Conservation (phyloP, 2,113 vertebrate genomes). For the Ancistrus triradiatus region DNA sequence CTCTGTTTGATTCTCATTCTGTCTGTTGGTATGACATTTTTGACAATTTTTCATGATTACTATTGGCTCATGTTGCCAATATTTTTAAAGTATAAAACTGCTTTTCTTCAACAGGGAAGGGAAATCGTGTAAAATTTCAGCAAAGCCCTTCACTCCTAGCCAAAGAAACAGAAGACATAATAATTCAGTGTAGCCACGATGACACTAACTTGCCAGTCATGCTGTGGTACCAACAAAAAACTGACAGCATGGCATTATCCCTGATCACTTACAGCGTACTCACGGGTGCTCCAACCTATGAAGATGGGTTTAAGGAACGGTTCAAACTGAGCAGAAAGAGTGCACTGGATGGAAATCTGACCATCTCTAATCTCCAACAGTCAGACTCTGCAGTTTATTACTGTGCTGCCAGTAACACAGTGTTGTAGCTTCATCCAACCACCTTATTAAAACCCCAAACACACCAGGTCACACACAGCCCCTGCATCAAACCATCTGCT, state of each 20-base stretch:
- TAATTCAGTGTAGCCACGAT: slow-evolving; percentile 27
- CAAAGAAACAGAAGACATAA: background rate
- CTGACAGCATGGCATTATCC: background rate
- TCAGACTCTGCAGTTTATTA: slow-evolving; percentile 61
- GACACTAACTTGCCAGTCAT: background rate
- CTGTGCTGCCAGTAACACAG: slow-evolving; percentile 63
- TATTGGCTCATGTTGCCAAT: background rate
- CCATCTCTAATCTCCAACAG: background rate
- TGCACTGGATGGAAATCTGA: slow-evolving; percentile 41
- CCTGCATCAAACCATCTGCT: no score
- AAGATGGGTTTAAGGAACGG: slow-evolving; percentile 4
- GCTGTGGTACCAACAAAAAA: slow-evolving; percentile 35
- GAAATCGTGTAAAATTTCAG: slow-evolving; percentile 17
- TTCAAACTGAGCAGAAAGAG: slow-evolving; percentile 2
- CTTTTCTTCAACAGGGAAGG: slow-evolving; percentile 11
- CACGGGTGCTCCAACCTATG: background rate
- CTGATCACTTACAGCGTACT: slow-evolving; percentile 17
- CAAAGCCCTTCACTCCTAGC: slow-evolving; percentile 4
- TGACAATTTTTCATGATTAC: background rate
- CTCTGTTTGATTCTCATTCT: slow-evolving; percentile 19
- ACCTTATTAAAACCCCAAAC: slow-evolving; percentile 37
- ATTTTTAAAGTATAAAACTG: background rate
- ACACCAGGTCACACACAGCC: no score
- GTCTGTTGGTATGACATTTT: background rate
- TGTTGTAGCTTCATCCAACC: slow-evolving; percentile 38